These are phyloP conservation scores for Drosophila bifasciata DNA, from an alignment of 1,140 invertebrate genomes.

Conservation along the genomic window DNA sequence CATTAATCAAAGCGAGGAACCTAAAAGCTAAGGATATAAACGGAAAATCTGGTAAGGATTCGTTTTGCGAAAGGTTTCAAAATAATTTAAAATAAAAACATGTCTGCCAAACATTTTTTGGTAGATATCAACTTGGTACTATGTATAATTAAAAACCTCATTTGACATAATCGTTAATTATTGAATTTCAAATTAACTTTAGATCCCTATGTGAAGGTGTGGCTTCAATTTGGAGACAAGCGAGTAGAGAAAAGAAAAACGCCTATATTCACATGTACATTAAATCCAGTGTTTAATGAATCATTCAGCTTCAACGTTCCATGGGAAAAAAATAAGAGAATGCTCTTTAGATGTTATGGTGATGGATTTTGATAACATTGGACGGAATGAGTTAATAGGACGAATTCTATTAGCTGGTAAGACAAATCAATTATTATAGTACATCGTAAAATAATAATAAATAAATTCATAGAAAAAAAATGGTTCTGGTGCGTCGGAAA, in stretches of 20 bases:
- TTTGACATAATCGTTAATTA: no score
- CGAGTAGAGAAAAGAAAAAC: slow-evolving; percentile 97
- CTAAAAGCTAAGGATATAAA: slow-evolving; percentile 97
- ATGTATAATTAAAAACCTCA: no score
- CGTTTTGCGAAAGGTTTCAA: neutral
- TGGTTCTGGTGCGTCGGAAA: slow-evolving; percentile 94
- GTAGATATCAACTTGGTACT: neutral
- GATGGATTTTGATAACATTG: slow-evolving; percentile 98
- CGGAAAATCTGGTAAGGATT: slow-evolving; percentile 93
- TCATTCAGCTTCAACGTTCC: slow-evolving; percentile 96
- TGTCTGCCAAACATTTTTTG: neutral
- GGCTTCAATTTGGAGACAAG: slow-evolving; percentile 97
- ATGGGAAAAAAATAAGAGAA: slow-evolving; percentile 97
- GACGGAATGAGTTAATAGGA: slow-evolving; percentile 95
- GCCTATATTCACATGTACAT: slow-evolving; percentile 96
- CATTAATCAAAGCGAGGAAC: slow-evolving; percentile 95
- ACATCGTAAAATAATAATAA: neutral
- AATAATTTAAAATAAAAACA: neutral
- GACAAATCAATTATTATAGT: slow-evolving; percentile 2
- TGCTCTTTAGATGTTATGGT: slow-evolving; percentile 96
- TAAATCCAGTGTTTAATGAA: slow-evolving; percentile 97
- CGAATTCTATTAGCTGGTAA: slow-evolving; percentile 93
- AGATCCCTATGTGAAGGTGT: slow-evolving; percentile 99
- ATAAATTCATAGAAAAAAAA: slow-evolving; percentile 90
- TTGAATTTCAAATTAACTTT: neutral